Conservation (phyloP, 2,888 invertebrate species). For the Brachylomia viminalis region DNA sequence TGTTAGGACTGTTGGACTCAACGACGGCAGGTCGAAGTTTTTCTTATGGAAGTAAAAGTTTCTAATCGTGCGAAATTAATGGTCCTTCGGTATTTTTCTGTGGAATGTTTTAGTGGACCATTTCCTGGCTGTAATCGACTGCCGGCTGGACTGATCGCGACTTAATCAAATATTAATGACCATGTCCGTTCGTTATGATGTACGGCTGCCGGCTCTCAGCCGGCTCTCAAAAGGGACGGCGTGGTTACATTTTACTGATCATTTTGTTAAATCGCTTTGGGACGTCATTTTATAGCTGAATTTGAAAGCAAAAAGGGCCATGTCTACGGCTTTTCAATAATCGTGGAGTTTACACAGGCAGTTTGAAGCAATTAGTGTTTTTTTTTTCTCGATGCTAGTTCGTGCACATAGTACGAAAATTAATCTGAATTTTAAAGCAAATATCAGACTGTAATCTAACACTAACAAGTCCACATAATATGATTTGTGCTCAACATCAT, state of each 20-base stretch:
- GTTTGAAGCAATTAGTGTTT: neutral
- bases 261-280: conserved; percentile 2
- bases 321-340: neutral
- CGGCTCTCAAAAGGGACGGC: conserved; percentile 3
- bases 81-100: conserved; percentile 26
- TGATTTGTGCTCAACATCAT: no score
- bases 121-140: conserved; percentile 84
- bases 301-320: neutral
- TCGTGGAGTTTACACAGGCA: neutral
- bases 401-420: no score
- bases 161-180: conserved; percentile 76
- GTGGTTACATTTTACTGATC: conserved; percentile 41
- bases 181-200: conserved; percentile 63
- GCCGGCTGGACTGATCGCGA: conserved; percentile 74
- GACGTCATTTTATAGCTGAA: neutral
- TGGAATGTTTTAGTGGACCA: conserved; percentile 65
- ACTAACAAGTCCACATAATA: neutral
- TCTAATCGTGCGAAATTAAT: neutral
- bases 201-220: conserved; percentile 15
- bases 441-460: neutral
- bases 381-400: neutral
- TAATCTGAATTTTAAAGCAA: neutral
- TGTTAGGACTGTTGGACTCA: neutral
- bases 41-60: no score
- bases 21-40: neutral